These are phyloP conservation scores for Rhyacophila brunnea DNA, from an alignment of 1,140 invertebrate genomes.

Conservation along the genomic window DNA sequence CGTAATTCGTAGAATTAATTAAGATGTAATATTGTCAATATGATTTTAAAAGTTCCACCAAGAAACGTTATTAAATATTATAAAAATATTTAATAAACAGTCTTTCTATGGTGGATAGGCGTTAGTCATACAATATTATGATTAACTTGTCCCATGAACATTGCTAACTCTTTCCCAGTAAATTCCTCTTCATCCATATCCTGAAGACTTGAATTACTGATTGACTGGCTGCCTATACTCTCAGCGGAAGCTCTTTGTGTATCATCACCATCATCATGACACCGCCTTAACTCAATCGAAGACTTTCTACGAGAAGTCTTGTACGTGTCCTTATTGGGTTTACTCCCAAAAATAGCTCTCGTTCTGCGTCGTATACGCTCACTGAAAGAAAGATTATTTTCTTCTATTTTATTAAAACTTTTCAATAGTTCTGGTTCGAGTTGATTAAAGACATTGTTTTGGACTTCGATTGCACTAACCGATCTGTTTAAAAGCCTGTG, in stretches of 20 bases:
- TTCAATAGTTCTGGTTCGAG: slow-evolving; percentile 1
- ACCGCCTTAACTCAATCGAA: neutral
- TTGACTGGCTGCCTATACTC: slow-evolving; percentile 46
- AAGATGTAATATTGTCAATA: too few relatives aligned
- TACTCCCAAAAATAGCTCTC: too few relatives aligned
- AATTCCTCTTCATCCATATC: slow-evolving; percentile 67
- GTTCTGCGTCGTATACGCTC: too few relatives aligned
- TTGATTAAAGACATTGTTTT: neutral
- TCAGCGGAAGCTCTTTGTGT: slow-evolving; percentile 36
- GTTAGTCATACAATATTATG: slow-evolving; percentile 38
- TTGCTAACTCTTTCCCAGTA: slow-evolving; percentile 61
- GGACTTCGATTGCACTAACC: slow-evolving; percentile 9
- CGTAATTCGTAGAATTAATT: too few relatives aligned
- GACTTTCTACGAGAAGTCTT: too few relatives aligned
- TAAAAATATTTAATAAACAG: too few relatives aligned
- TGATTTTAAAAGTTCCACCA: too few relatives aligned
- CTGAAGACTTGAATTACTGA: slow-evolving; percentile 71
- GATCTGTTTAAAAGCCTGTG: slow-evolving; percentile 8
- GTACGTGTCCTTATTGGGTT: too few relatives aligned
- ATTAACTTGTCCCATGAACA: slow-evolving; percentile 65
- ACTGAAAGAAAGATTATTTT: neutral
- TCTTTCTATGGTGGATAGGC: neutral
- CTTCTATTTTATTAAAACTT: neutral
- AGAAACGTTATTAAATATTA: too few relatives aligned
- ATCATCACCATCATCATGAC: slow-evolving; percentile 3